Percentiles rank a stretch among this genome's conserved stretches.
These are phyloP conservation scores for Zaprionus capensis DNA, from an alignment of 1,140 invertebrate genomes.

Conservation along the genomic window DNA sequence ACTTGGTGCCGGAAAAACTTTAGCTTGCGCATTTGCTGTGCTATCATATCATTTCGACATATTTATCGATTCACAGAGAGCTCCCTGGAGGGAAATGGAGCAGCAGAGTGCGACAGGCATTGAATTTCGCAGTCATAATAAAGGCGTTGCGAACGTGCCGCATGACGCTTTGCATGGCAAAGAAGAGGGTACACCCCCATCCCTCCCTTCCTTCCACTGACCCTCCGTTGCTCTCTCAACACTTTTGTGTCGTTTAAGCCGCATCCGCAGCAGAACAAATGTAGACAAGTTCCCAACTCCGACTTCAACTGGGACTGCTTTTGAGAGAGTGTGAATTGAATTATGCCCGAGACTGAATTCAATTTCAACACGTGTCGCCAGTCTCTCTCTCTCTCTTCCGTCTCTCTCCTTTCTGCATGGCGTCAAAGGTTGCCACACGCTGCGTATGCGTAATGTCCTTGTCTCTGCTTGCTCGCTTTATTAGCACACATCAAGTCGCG, in stretches of 20 bases:
- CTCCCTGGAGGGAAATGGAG: not conserved
- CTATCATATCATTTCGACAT: constrained; percentile 1
- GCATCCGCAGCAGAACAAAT: not conserved
- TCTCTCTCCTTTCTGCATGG: not conserved
- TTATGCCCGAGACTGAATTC: constrained; percentile 66
- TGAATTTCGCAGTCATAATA: constrained; percentile 5
- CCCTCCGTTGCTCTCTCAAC: too few relatives aligned
- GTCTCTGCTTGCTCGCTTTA: constrained; percentile 32
- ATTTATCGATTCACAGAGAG: not conserved
- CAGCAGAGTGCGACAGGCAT: not conserved
- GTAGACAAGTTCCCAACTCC: not conserved
- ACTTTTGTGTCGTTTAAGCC: constrained; percentile 10
- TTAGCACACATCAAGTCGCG: constrained; percentile 44
- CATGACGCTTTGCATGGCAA: not conserved
- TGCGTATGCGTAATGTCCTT: constrained; percentile 62
- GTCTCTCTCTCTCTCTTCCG: not conserved
- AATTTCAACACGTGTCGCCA: constrained; percentile 63
- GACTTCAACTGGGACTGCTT: constrained; percentile 14
- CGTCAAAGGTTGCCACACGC: constrained; percentile 31
- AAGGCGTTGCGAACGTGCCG: not conserved
- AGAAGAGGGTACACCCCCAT: too few relatives aligned
- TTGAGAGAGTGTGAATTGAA: constrained; percentile 66
- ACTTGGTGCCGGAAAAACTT: not conserved
- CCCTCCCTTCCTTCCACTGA: not conserved
- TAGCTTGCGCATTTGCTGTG: not conserved